A percentile compares a stretch with the other conserved stretches of the same genome.
phyloP scores from a whole-genome alignment of 2,888 invertebrate genomes.

The Perithous albicinctus region DNA sequence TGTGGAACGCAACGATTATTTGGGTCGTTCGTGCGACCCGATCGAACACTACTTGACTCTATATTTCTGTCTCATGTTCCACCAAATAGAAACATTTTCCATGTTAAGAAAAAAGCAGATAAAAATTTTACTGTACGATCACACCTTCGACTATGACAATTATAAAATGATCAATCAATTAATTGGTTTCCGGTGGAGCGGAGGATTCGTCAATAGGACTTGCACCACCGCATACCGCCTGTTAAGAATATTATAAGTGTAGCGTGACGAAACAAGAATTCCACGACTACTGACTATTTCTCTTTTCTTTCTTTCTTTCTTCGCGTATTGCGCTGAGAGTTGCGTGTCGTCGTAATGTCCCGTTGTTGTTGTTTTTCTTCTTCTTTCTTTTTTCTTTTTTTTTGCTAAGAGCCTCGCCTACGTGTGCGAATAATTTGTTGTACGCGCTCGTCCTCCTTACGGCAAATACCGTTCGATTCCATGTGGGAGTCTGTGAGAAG shows the following conservation, averaged over 20 bases:
- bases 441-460: constrained; percentile 65
- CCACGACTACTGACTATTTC: constrained; percentile 13
- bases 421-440: constrained; percentile 65
- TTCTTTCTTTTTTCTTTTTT: too few species aligned
- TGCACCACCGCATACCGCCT: constrained; percentile 19
- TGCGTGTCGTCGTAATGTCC: constrained; percentile 55
- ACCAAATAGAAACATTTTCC: not conserved
- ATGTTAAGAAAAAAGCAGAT: not conserved
- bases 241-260: not conserved
- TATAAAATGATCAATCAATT: constrained; percentile 30
- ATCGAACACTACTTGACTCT: constrained; percentile 28
- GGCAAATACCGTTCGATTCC: constrained; percentile 68
- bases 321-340: constrained; percentile 42
- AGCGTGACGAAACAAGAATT: constrained; percentile 61
- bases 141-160: constrained; percentile 14
- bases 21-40: constrained; percentile 69
- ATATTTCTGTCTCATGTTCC: constrained; percentile 10
- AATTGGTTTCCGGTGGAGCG: constrained; percentile 42
- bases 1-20: constrained; percentile 70
- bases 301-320: constrained; percentile 28
- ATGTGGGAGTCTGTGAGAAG: constrained; percentile 60
- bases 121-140: not conserved
- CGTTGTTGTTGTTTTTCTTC: constrained; percentile 45
- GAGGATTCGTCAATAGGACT: constrained; percentile 32
- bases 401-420: constrained; percentile 55